Conservation (phyloP, 2,888 invertebrate genomes). For the Argyresthia albistria region DNA sequence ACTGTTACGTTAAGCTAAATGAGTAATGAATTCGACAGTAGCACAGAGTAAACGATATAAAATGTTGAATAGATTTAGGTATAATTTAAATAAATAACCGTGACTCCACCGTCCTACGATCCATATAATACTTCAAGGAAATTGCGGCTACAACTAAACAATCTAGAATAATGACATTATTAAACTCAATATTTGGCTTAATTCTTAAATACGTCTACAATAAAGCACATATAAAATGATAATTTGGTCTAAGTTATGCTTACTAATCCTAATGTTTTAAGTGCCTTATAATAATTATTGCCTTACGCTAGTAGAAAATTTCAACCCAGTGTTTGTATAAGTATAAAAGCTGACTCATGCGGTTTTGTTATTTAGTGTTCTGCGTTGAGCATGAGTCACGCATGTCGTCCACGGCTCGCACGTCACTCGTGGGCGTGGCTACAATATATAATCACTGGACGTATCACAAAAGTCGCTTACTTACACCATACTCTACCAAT, state of each 20-base stretch:
- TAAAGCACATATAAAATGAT: constrained; percentile 68
- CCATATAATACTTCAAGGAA: constrained; percentile 64
- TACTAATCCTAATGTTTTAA: constrained; percentile 61
- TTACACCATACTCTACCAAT: constrained; percentile 58
- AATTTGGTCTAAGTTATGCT: constrained; percentile 71
- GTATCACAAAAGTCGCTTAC: constrained; percentile 64
- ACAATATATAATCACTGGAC: constrained; percentile 47
- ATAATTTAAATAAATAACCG: constrained; percentile 56
- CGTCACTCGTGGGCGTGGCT: no score
- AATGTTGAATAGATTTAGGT: background rate
- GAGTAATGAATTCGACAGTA: constrained; percentile 14
- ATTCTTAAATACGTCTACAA: constrained; percentile 66
- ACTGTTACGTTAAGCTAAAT: constrained; percentile 20
- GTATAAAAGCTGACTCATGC: background rate
- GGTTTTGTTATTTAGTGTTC: no score
- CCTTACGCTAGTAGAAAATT: constrained; percentile 47
- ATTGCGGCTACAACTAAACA: constrained; percentile 45
- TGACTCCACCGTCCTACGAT: constrained; percentile 33
- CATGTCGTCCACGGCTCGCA: no score
- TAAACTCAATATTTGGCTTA: constrained; percentile 71
- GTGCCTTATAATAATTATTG: constrained; percentile 67
- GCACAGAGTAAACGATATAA: background rate
- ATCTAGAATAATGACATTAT: constrained; percentile 54
- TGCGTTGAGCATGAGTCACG: no score
- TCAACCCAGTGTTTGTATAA: constrained; percentile 41